Base-by-base conservation (phyloP, 92 coral and sea anemone genomes). In the Virgularia gustaviana region DNA sequence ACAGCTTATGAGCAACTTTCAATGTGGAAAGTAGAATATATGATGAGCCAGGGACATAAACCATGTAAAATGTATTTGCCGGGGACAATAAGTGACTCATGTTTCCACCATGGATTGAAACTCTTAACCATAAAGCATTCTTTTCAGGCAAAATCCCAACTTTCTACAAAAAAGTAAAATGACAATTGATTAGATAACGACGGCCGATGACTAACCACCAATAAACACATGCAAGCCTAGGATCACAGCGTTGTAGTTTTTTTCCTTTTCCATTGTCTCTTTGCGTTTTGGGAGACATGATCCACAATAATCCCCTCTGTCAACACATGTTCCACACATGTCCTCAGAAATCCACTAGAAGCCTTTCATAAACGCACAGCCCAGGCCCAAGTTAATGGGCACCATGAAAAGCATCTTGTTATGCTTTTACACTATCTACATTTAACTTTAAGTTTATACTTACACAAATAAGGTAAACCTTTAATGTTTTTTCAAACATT, bases 11-110 rank as follows among this genome's bases (percentile, higher is more conserved):
- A 4, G 90, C 78, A 52, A 63, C 87, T 39, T 87, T 94, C 63
- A 94, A 76, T 12, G 78, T 47, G 28, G 96, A 79, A 22, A 80
- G 54, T 72, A 94, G 76, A 43, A 94, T 29, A 32, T 94, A 83
- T 25, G 88, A 79, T 9, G 99, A 83, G 43, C 76, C 83, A 11
- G 99, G 96, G 71, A 81, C 78, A 71, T 94, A 78, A 30, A 94
- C 83, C 25, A 94, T 56, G 76, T 81, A 89, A 10, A 89, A 74
- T 31, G 81, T 64, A 63, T 78, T 80, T 58, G 59, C 54, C 2
- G 79, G 29, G 38, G 81, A 73, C 5, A 66, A 58, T 19, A 84
- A 55, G 15, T 57, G 45, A 9, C 64, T 54, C 29, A 59, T 57
- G 58, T 80, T 66, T 28, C 73, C 78, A 43, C 83, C 83, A 44